A percentile compares a stretch with the other conserved stretches of the same genome.
Evolutionary conservation across 2,113 vertebrate species (phyloP).

Genomic region (Oostethus manadensis): DNA sequence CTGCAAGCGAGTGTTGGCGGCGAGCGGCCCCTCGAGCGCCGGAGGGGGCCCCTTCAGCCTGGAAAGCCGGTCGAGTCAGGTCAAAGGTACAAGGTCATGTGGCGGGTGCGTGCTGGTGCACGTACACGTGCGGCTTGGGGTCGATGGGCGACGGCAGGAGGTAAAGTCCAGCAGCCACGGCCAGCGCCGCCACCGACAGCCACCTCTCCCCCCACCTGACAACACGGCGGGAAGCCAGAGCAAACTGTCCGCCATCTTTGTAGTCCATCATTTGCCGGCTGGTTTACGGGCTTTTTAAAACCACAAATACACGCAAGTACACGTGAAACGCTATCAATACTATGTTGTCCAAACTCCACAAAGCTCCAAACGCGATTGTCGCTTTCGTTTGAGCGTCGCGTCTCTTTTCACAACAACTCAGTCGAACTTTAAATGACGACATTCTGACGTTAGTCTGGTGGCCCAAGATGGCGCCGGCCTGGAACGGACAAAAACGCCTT

Average conservation of each 20-base stretch:
- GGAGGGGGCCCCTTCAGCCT: conserved; percentile 67
- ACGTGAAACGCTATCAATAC: too few relatives aligned
- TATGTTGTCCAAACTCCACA: too few relatives aligned
- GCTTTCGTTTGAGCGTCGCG: too few relatives aligned
- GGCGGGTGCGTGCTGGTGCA: not conserved
- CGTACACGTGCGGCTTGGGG: conserved; percentile 56
- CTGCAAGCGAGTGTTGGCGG: conserved; percentile 67
- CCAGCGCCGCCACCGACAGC: conserved; percentile 36
- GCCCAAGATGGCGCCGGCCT: not conserved
- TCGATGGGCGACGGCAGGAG: conserved; percentile 69
- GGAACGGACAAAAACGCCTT: not conserved
- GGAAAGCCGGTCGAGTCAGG: not conserved
- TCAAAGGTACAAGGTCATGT: not conserved
- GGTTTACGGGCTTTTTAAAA: too few relatives aligned
- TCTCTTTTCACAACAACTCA: too few relatives aligned
- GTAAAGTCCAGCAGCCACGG: conserved; percentile 52
- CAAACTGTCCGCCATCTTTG: not conserved
- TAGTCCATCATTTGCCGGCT: not conserved
- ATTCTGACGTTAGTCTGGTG: not conserved
- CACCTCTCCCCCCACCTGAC: conserved; percentile 42
- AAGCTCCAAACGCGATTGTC: too few relatives aligned
- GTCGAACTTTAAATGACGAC: too few relatives aligned
- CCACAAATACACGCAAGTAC: too few relatives aligned
- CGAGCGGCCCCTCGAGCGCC: conserved; percentile 57
- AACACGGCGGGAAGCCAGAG: too few relatives aligned